Conservation (phyloP, 1,140 invertebrate species). For the Aphaenogaster ashmeadi region DNA sequence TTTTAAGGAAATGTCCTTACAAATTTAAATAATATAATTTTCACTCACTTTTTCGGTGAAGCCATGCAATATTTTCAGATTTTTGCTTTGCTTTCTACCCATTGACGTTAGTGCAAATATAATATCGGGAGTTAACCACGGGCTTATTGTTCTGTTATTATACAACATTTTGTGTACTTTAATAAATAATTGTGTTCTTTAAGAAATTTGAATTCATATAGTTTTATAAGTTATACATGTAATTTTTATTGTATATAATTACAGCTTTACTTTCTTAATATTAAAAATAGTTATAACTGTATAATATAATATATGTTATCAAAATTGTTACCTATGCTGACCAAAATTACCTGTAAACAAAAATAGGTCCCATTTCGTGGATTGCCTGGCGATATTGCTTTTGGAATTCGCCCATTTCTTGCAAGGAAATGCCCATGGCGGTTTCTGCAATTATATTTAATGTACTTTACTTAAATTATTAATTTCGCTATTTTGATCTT, state of each 20-base stretch:
- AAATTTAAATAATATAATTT: not conserved
- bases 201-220: not conserved
- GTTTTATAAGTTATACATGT: not conserved
- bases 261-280: not conserved
- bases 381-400: slow-evolving; percentile 90
- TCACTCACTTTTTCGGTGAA: slow-evolving; percentile 89
- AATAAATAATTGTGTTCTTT: not conserved
- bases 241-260: too few species aligned
- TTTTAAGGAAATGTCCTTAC: not conserved
- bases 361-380: slow-evolving; percentile 77
- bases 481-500: not conserved
- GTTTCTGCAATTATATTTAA: slow-evolving; percentile 88
- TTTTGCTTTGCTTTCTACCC: slow-evolving; percentile 87
- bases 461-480: not conserved
- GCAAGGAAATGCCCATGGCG: slow-evolving; percentile 93
- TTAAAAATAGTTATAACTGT: not conserved
- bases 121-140: slow-evolving; percentile 88
- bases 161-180: not conserved
- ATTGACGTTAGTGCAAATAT: slow-evolving; percentile 87
- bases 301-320: not conserved
- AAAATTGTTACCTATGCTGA: not conserved
- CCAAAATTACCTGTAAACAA: slow-evolving; percentile 75
- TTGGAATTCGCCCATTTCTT: slow-evolving; percentile 86
- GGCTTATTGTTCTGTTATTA: slow-evolving; percentile 87
- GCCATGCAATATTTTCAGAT: slow-evolving; percentile 90